Conservation (phyloP, 2,888 invertebrate genomes). For the Oscheius myriophilus region DNA sequence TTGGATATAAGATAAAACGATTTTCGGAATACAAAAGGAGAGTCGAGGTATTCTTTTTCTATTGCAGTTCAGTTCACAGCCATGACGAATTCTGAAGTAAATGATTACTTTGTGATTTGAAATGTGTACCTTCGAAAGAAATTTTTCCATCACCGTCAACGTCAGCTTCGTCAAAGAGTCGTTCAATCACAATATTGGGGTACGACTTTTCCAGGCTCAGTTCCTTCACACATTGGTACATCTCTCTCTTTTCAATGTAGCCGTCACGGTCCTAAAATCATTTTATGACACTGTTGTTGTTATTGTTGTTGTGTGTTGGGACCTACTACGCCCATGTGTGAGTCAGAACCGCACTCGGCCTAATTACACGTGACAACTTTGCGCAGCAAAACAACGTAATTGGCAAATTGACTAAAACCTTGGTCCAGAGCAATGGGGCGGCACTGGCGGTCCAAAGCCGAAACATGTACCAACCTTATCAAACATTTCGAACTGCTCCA, state of each 20-base stretch:
- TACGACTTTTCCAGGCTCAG: slow-evolving; percentile 61
- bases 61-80: slow-evolving; percentile 59
- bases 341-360: no score
- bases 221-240: slow-evolving; percentile 64
- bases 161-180: slow-evolving; percentile 68
- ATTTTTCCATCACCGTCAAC: slow-evolving; percentile 69
- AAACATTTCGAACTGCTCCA: slow-evolving; percentile 67
- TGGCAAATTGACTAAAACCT: no score
- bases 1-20: neutral
- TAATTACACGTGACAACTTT: no score
- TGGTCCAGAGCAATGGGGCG: no score
- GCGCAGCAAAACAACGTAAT: no score
- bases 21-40: neutral
- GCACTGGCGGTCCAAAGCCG: neutral
- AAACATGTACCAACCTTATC: slow-evolving; percentile 54
- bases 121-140: slow-evolving; percentile 62
- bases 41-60: neutral
- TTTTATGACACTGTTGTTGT: slow-evolving; percentile 2
- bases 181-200: slow-evolving; percentile 63
- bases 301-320: neutral
- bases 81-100: slow-evolving; percentile 63
- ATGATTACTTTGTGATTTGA: slow-evolving; percentile 5
- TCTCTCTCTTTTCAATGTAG: slow-evolving; percentile 66
- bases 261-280: slow-evolving; percentile 66
- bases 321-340: neutral